Evolutionary conservation across 2,888 invertebrate species (phyloP), one percentile per base, ranked within the genome.

Genomic region (Thalpophila matura): DNA sequence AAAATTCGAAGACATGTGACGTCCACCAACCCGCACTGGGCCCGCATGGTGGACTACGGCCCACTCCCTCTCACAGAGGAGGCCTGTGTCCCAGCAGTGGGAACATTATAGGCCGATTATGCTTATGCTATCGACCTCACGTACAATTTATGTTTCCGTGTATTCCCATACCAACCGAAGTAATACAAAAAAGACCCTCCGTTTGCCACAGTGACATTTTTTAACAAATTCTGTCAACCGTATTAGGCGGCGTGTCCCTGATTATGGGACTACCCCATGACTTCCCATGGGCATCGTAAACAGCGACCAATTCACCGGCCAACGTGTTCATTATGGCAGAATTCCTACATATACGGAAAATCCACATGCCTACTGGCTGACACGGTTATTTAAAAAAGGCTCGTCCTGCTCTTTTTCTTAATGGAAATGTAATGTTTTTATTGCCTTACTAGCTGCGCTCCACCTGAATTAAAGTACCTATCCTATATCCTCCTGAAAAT

Each of bases 231-330:
- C 61, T 33, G 37, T 58, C 55, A 53, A 45, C 49, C 33, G 35
- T 60, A 47, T 62, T 55, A 33, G 37, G 50, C 45, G 10, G 37
- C 46, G 47, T 59, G 33, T 59, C 54, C 33, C 50, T 61, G 60
- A 74, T 63, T 59, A 66, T 59, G 16, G 51, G 14, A 14, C 51
- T 37, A 35, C 27, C 47, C 46, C 61, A 55, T 38, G 9, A n/a
- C 35, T 22, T 45, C 77, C 62, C 77, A 57, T 38, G 78, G 63
- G 77, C 10, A 49, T 72, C 68, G 59, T 77, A 69, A 57, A 66
- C 29, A 47, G 42, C 37, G 56, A 54, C 65, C 74, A 66, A 74
- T 74, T 51, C 46, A 37, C 45, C 24, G 54, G 50, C 40, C 57
- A 40, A 43, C 46, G 24, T 54, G 37, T 53, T 64, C 57, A 66